Base-by-base conservation (phyloP, 2,888 invertebrate species). In the Lepidochrysops patricia region DNA sequence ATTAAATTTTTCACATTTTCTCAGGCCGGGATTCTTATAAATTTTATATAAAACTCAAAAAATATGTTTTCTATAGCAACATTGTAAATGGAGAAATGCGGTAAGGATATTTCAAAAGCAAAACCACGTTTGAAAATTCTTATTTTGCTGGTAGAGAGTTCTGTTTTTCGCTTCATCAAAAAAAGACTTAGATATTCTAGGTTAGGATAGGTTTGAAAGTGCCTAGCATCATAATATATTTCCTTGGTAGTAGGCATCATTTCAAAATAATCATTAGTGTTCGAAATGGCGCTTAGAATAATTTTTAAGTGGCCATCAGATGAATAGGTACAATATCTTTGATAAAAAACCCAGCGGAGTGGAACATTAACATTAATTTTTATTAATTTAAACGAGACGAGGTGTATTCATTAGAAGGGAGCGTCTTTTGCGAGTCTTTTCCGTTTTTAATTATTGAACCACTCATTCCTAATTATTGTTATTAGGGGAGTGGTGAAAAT, bases 371-470 rank as follows among this genome's bases (percentile, higher is more conserved):
- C 80, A 77, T 72, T 58, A 77, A 75, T 78, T 79, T 79, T 79
- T 77, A 83, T 84, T 82, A 83, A 84, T 84, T 84, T 77, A 80
- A 79, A 79, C 67, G 75, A 74, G 72, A 82, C 79, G 81, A 65
- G 75, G 72, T 75, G 62, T 75, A 70, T 77, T 77, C 60, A 70
- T 67, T 68, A 60, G 66, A 70, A 66, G 79, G 74, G 79, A 67
- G 66, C 73, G 82, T 79, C 83, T 85, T 85, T 84, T 82, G 77
- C 77, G 76, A 79, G 82, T 83, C 86, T 85, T 88, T 82, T 89
- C 89, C 90, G 90, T 90, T 90, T 90, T 90, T 90, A 90, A 90
- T 90, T 90, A 90, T 89, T 86, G 90, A 89, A 89, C 89, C 90
- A 90, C 90, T 90, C 90, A 90, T 90, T 89, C 82, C 90, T 90